Evolutionary conservation across 2,888 invertebrate species (phyloP), one percentile per base, ranked within the genome.

Genomic region (Dryobota labecula): DNA sequence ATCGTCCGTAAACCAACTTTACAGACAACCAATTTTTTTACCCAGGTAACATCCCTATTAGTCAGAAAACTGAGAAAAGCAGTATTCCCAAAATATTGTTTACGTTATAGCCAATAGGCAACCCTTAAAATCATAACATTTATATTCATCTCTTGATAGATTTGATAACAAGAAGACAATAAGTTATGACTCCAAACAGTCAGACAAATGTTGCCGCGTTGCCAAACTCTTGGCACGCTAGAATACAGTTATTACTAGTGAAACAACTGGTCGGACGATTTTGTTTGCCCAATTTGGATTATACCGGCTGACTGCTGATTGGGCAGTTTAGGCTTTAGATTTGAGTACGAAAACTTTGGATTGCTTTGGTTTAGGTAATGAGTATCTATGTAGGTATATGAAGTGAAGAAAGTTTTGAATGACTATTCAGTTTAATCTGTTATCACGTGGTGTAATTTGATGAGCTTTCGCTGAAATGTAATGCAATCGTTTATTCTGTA

Each of bases 131-230:
- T n/a, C 30, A 56, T n/a, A 57, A 61, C 33, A 62, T 41, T 53
- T 33, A 45, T 24, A 49, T 75, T 64, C 57, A 64, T 72, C 70
- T 69, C 63, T n/a, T 75, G 70, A 84, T 78, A 84, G 76, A 78
- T 81, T 81, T 81, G 72, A 83, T 84, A 77, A 80, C 76, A 70
- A 74, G 76, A 60, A 73, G 81, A 78, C 86, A 82, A 82, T 86
- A 82, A 86, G 85, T 86, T 86, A 86, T 85, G 82, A 85, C 68
- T 81, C 64, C 63, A 83, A 85, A 83, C 88, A 85, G 80, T 27
- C 61, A 79, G 78, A 87, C 70, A 86, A 86, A 88, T 88, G 79
- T 76, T 79, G 78, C 83, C 76, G 49, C 70, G 75, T 75, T 76
- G 70, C 78, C 73, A 70, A 83, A 81, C 51, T 74, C 74, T 69